A percentile compares a stretch with the other conserved stretches of the same genome.
phyloP scores from a whole-genome alignment of 2,888 invertebrate genomes.

The Plagiodera versicolora region DNA sequence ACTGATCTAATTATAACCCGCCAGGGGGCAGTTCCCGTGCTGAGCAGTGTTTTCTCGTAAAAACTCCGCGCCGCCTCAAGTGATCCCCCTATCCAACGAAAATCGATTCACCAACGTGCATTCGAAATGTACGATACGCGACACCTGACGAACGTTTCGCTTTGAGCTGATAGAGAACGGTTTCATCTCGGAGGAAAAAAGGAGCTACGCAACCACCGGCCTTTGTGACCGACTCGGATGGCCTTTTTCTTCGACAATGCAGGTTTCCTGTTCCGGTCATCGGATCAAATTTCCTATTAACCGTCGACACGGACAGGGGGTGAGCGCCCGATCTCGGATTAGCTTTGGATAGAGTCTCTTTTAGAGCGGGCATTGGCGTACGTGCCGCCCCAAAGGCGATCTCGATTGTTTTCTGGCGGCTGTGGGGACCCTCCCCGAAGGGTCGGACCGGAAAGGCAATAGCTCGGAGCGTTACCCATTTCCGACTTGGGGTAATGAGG shows the following conservation, averaged over 20 bases:
- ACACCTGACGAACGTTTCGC: too few species aligned
- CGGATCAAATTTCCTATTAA: slow-evolving; percentile 19
- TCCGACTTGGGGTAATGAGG: too few species aligned
- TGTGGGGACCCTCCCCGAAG: neutral
- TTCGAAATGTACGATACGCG: too few species aligned
- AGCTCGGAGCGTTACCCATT: too few species aligned
- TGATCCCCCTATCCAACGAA: too few species aligned
- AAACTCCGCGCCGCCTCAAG: too few species aligned
- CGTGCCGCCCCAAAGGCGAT: neutral
- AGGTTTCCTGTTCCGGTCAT: slow-evolving; percentile 10
- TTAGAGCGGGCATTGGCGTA: neutral
- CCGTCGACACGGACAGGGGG: slow-evolving; percentile 9
- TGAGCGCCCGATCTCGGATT: slow-evolving; percentile 1
- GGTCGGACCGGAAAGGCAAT: neutral
- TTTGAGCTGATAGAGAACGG: too few species aligned
- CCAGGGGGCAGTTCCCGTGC: neutral
- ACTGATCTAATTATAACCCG: too few species aligned
- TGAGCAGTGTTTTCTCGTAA: too few species aligned
- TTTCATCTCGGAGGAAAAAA: too few species aligned
- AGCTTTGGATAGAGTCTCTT: neutral
- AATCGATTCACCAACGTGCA: too few species aligned
- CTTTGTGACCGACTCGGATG: slow-evolving; percentile 7
- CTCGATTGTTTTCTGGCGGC: neutral
- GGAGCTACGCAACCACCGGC: neutral
- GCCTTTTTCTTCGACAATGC: slow-evolving; percentile 12